These are phyloP conservation scores for Aethes cnicana DNA, from an alignment of 2,888 invertebrate genomes.

Conservation along the genomic window DNA sequence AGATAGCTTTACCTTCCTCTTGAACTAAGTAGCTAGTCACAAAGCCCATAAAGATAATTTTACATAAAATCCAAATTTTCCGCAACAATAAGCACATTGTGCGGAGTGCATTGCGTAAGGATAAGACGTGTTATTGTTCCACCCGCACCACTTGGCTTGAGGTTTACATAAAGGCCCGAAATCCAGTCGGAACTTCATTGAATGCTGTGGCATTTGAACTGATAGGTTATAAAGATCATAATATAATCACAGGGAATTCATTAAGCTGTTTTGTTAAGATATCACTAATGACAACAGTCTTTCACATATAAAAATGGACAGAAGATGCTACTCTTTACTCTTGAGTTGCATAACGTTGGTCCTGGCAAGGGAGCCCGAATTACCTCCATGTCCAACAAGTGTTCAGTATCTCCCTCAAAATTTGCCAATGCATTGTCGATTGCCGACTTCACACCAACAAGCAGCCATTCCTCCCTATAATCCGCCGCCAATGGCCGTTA, in stretches of 20 bases:
- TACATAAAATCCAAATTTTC: constrained; percentile 1
- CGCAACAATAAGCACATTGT: constrained; percentile 20
- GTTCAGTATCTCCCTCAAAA: constrained; percentile 65
- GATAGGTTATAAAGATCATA: background rate
- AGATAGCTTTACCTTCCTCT: no score
- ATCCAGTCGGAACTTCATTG: background rate
- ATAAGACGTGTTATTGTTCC: constrained; percentile 5
- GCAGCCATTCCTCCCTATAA: constrained; percentile 40
- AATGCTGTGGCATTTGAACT: background rate
- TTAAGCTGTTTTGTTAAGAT: background rate
- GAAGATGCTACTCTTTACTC: constrained; percentile 32
- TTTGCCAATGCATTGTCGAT: constrained; percentile 67
- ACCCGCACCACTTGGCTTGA: background rate
- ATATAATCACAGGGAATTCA: background rate
- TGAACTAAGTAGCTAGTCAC: no score
- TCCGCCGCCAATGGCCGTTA: constrained; percentile 42
- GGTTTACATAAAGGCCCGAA: constrained; percentile 22
- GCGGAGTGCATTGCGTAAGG: constrained; percentile 1
- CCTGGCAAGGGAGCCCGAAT: constrained; percentile 48
- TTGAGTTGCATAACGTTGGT: constrained; percentile 36
- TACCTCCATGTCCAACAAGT: constrained; percentile 66
- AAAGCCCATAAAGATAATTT: no score
- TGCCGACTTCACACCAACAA: constrained; percentile 33
- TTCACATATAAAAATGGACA: constrained; percentile 52
- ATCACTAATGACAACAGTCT: constrained; percentile 21